Conservation (phyloP, 2,113 vertebrate species). For the Delphinus delphis region DNA sequence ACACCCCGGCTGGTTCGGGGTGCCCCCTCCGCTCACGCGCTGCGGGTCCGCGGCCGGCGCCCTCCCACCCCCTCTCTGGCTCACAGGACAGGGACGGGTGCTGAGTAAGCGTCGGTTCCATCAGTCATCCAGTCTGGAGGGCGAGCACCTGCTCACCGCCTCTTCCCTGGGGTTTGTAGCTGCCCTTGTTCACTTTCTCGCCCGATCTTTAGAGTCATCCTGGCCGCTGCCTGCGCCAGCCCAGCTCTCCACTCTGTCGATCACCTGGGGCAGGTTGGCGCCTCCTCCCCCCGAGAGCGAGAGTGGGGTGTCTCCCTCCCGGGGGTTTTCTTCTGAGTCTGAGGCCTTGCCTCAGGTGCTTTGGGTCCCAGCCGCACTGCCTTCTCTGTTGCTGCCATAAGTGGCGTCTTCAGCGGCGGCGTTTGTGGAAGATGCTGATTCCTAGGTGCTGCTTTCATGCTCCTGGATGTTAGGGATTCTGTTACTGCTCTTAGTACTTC, state of each 20-base stretch:
- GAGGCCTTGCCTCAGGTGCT: no score
- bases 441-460: neutral
- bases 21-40: no score
- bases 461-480: neutral
- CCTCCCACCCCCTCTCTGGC: no score
- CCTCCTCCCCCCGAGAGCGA: no score
- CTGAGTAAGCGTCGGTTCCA: accelerated
- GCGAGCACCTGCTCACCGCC: neutral
- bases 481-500: neutral
- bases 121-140: neutral
- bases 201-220: no score
- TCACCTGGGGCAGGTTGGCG: no score
- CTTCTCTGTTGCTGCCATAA: neutral
- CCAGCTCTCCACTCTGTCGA: no score
- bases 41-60: neutral
- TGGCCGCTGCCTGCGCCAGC: no score
- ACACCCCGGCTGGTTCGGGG: neutral
- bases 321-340: no score
- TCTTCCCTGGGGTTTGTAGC: neutral
- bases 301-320: no score
- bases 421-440: neutral
- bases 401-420: neutral
- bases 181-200: no score
- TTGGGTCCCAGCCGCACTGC: no score
- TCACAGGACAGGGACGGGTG: neutral